phyloP scores from a whole-genome alignment of 1,140 invertebrate species.

The Gonatopus flavifemur region DNA sequence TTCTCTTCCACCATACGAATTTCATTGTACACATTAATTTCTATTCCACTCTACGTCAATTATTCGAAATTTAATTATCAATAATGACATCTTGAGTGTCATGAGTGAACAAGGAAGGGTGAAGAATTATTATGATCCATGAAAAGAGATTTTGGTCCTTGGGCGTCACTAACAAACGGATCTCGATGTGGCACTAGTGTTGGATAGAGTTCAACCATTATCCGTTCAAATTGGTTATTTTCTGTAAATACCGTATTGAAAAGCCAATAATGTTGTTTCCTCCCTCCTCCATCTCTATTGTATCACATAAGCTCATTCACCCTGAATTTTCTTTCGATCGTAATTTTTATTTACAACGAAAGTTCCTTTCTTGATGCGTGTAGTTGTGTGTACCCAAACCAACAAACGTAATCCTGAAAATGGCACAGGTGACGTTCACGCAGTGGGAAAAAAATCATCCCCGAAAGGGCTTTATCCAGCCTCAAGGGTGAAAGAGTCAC shows the following conservation, averaged over 20 bases:
- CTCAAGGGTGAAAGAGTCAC: slow-evolving; percentile 13
- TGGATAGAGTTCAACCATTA: slow-evolving; percentile 49
- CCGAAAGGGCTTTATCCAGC: no score
- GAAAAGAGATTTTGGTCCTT: no score
- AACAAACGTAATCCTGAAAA: slow-evolving; percentile 55
- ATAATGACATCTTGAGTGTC: no score
- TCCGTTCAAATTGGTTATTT: slow-evolving; percentile 58
- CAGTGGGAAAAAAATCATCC: slow-evolving; percentile 29
- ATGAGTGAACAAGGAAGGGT: not conserved
- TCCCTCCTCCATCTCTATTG: no score
- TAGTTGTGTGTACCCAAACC: slow-evolving; percentile 37
- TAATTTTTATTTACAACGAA: slow-evolving; percentile 9
- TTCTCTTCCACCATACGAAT: no score
- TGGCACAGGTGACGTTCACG: slow-evolving; percentile 53
- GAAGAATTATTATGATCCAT: no score
- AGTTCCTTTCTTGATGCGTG: slow-evolving; percentile 16
- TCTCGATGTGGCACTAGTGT: no score
- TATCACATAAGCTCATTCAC: slow-evolving; percentile 25
- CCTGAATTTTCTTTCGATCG: slow-evolving; percentile 6
- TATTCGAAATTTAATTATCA: slow-evolving; percentile 45
- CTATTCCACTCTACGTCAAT: slow-evolving; percentile 26
- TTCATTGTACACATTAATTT: no score
- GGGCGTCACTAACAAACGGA: no score
- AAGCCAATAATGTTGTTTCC: slow-evolving; percentile 59
- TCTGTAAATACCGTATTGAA: slow-evolving; percentile 60